phyloP scores from a whole-genome alignment of 2,113 vertebrate genomes.

The Xiphorhynchus elegans region DNA sequence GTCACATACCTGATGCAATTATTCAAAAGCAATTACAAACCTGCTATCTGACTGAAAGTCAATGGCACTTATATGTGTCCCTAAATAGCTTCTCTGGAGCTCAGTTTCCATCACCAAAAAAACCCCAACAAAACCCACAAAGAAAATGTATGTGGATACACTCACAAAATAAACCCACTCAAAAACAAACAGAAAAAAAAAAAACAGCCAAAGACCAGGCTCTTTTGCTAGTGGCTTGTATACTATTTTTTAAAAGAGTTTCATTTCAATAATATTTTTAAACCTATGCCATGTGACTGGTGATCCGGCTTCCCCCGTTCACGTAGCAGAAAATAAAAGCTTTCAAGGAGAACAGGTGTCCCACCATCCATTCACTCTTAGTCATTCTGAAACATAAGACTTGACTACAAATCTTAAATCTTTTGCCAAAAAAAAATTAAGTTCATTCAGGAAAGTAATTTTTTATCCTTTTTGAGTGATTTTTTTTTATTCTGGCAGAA shows the following conservation, averaged over 20 bases:
- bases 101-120: neutral
- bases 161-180: neutral
- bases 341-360: neutral
- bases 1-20: neutral
- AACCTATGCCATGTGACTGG: neutral
- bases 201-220: neutral
- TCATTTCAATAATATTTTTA: neutral
- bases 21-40: neutral
- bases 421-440: neutral
- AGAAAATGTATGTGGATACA: neutral
- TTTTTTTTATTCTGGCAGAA: neutral
- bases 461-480: neutral
- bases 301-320: neutral
- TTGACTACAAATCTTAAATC: neutral
- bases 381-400: neutral
- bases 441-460: neutral
- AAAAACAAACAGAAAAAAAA: neutral
- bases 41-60: neutral
- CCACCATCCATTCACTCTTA: neutral
- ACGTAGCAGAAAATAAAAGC: neutral
- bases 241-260: neutral
- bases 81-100: neutral
- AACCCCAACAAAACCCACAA: neutral
- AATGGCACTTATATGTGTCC: neutral
- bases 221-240: neutral